These are phyloP conservation scores for Oophaga pumilio DNA, from an alignment of 2,113 vertebrate species.

Conservation along the genomic window DNA sequence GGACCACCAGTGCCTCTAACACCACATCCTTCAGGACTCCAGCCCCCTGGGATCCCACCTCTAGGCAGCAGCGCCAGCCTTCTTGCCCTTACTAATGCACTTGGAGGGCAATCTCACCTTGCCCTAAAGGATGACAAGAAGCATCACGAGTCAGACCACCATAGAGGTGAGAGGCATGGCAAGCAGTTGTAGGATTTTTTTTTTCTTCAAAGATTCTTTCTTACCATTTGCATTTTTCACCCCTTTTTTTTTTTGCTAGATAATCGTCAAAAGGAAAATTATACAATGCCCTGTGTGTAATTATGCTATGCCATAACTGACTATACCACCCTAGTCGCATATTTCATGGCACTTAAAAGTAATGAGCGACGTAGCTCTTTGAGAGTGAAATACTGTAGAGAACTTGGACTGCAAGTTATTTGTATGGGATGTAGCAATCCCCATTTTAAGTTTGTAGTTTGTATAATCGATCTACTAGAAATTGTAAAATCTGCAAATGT, in stretches of 20 bases:
- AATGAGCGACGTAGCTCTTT: not conserved
- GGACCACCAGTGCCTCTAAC: conserved; percentile 91
- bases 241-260: not conserved
- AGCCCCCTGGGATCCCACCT: conserved; percentile 84
- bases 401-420: not conserved
- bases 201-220: not conserved
- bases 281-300: not conserved
- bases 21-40: conserved; percentile 90
- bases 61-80: conserved; percentile 90
- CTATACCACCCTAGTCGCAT: not conserved
- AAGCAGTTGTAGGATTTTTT: conserved; percentile 77
- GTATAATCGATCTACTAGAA: not conserved
- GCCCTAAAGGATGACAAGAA: conserved; percentile 95
- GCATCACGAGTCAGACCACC: conserved; percentile 88
- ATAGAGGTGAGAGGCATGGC: conserved; percentile 89
- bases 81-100: conserved; percentile 90
- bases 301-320: not conserved
- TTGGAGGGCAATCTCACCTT: conserved; percentile 88
- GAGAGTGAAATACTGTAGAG: not conserved
- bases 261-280: not conserved
- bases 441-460: not conserved
- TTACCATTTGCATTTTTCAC: conserved; percentile 54
- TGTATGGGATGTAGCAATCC: not conserved
- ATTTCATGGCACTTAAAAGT: not conserved
- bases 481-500: not conserved